phyloP scores from a whole-genome alignment of 2,888 invertebrate species.

The Lottia gigantea region DNA sequence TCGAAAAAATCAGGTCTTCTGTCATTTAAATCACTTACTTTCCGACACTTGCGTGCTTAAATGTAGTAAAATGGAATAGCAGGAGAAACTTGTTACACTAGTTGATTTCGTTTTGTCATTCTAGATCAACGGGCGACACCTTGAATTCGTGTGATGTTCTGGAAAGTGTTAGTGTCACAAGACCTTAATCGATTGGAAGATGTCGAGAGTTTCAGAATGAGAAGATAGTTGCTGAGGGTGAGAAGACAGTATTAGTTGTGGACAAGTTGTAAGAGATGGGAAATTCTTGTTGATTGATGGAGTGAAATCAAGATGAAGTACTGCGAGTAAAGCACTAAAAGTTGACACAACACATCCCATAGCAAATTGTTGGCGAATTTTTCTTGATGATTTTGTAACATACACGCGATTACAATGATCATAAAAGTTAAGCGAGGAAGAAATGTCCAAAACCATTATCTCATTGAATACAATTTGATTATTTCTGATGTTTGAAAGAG shows the following conservation, averaged over 20 bases:
- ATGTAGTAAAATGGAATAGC: background rate
- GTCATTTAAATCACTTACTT: conserved; percentile 4
- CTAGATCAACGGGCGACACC: conserved; percentile 2
- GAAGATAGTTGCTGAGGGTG: background rate
- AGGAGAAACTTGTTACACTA: background rate
- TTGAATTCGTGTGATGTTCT: background rate
- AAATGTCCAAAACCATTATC: conserved; percentile 8
- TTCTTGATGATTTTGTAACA: conserved; percentile 1
- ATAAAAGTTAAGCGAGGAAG: conserved; percentile 4
- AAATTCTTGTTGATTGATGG: conserved; percentile 1
- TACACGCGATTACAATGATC: conserved; percentile 8
- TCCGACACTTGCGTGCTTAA: conserved; percentile 1
- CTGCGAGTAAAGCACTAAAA: background rate
- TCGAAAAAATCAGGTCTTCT: background rate
- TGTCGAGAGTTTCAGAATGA: background rate
- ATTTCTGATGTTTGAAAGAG: background rate
- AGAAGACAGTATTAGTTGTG: background rate
- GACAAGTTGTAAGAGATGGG: conserved; percentile 4
- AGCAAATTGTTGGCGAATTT: conserved; percentile 9
- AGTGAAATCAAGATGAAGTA: conserved; percentile 6
- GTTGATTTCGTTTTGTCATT: conserved; percentile 4
- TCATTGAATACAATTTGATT: conserved; percentile 7
- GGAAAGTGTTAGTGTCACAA: conserved; percentile 1
- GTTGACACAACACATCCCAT: background rate
- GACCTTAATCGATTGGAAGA: conserved; percentile 5